Evolutionary conservation across 2,888 invertebrate species (phyloP).

Genomic region (Anorthoa munda): DNA sequence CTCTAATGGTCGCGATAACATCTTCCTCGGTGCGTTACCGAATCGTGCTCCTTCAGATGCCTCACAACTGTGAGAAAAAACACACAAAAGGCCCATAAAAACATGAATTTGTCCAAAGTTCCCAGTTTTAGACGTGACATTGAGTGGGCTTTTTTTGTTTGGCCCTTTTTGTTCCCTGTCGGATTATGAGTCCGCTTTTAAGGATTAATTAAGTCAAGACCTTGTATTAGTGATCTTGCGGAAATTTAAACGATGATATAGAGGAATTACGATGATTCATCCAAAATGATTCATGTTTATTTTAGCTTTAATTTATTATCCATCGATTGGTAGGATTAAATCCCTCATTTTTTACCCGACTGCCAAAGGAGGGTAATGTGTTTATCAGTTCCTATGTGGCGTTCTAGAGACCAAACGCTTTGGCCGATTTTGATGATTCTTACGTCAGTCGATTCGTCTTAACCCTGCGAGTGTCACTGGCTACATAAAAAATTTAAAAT

Average conservation of each 20-base stretch:
- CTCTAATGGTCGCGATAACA: slow-evolving; percentile 88
- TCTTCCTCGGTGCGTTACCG: slow-evolving; percentile 87
- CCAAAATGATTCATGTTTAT: slow-evolving; percentile 60
- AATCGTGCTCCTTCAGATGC: slow-evolving; percentile 89
- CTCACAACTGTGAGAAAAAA: slow-evolving; percentile 89
- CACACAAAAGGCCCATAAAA: slow-evolving; percentile 87
- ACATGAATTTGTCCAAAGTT: slow-evolving; percentile 87
- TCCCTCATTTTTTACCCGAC: no score
- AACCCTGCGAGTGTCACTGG: no score
- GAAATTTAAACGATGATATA: slow-evolving; percentile 74
- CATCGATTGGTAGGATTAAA: slow-evolving; percentile 40
- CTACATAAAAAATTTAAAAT: no score
- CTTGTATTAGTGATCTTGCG: slow-evolving; percentile 83
- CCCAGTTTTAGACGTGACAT: slow-evolving; percentile 87
- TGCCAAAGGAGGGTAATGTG: no score
- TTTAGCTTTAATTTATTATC: slow-evolving; percentile 52
- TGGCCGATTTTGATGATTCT: no score
- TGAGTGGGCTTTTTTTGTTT: slow-evolving; percentile 83
- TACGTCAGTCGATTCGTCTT: no score
- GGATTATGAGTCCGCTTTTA: slow-evolving; percentile 85
- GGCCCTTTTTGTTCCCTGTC: slow-evolving; percentile 81
- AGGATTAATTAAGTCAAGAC: slow-evolving; percentile 88
- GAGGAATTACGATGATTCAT: slow-evolving; percentile 72
- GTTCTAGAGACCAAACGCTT: no score
- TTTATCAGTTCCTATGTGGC: no score